phyloP scores from a whole-genome alignment of 2,113 vertebrate species.

The Podarcis muralis region DNA sequence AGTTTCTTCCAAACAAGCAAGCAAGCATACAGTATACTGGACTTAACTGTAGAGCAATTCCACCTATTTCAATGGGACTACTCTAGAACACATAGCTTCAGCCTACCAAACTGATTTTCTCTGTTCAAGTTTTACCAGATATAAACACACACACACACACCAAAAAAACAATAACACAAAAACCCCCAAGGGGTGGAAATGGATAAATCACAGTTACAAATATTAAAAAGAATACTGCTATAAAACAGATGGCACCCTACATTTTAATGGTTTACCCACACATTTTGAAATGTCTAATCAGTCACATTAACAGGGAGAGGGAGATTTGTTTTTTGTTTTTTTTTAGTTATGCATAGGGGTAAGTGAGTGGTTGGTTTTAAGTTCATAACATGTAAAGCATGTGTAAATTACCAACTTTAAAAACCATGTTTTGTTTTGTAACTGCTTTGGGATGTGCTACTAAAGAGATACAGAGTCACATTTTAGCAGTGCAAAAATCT shows the following conservation, averaged over 20 bases:
- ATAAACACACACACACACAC: slow-evolving; percentile 32
- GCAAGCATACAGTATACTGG: not conserved
- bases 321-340: not conserved
- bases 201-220: not conserved
- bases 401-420: not conserved
- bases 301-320: not conserved
- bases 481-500: slow-evolving; percentile 17
- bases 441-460: slow-evolving; percentile 2
- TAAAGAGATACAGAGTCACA: slow-evolving; percentile 25
- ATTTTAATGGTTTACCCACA: slow-evolving; percentile 7
- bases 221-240: not conserved
- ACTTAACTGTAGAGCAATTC: not conserved
- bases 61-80: not conserved
- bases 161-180: not conserved
- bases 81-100: not conserved
- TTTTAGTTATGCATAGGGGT: not conserved
- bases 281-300: not conserved
- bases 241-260: not conserved
- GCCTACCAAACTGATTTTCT: slow-evolving; percentile 13
- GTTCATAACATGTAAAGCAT: not conserved
- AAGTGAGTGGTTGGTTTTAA: not conserved
- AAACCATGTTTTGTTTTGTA: not conserved
- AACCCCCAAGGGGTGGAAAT: not conserved
- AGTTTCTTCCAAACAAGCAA: not conserved
- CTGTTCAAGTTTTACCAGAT: slow-evolving; percentile 34